Evolutionary conservation across 2,888 invertebrate species (phyloP), one percentile per base, ranked within the genome.

Genomic region (Beris morrisii): DNA sequence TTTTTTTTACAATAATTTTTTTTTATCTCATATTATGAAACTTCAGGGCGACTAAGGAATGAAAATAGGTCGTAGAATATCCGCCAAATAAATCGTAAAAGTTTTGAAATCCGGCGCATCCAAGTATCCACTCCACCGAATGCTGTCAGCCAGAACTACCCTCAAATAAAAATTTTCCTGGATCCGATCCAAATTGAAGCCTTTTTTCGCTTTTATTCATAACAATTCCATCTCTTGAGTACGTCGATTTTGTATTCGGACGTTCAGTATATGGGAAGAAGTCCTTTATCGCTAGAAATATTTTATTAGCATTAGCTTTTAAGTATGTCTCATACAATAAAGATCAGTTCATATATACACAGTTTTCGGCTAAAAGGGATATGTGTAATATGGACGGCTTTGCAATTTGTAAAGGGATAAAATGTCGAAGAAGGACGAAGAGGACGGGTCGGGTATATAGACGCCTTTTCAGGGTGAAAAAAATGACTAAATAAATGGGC

Each of bases 301-400:
- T 71, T 70, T 72, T 72, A 72, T 72, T 71, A 68, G 69, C 71
- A 72, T 72, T 72, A 70, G 71, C 71, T 72, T 72, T 72, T 72
- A 71, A 72, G 72, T 72, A 72, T 71, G 72, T 72, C 69, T 71
- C 71, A 70, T 71, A 71, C 70, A 72, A 72, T 72, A 72, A 72
- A 71, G 70, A 71, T 72, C 72, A 71, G 70, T 72, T 69, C 64
- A 50, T 61, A 52, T 22, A 22, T 52, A 61, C 32, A 61, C 38
- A 61, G 50, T 61, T 61, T 59, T 59, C 59, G 59, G 48, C 50
- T 59, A 61, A 50, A 52, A 22, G 32, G 50, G 43, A 7, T 43
- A 52, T 61, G 38, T 5, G 9, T 38, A 38, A 38, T 38, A 9
- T 9, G 38, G 9, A 38, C 38, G 38, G 38, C 7, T 50, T 50